Percentiles rank a stretch among this genome's conserved stretches.
Conservation (phyloP, 2,888 invertebrate genomes). For the Pristionchus mayeri region DNA sequence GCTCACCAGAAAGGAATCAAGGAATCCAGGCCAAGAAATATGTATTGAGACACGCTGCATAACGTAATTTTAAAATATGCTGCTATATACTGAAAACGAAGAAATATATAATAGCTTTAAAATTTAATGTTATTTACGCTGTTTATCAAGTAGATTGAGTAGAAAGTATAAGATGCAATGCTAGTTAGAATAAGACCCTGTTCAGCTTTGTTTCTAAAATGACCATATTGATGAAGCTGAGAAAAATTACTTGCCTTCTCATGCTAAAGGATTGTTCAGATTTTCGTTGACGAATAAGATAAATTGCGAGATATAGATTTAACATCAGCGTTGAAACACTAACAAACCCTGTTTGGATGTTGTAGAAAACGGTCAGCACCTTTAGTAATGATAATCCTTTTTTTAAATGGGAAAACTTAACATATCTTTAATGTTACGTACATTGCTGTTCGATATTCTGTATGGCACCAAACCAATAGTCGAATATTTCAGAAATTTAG, state of each 20-base stretch:
- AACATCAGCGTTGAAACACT: background rate
- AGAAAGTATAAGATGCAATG: background rate
- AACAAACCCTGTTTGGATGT: background rate
- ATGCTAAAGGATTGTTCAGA: no score
- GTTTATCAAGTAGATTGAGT: background rate
- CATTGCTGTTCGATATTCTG: background rate
- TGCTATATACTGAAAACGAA: background rate
- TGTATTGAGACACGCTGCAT: background rate
- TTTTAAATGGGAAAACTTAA: no score
- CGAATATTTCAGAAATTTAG: no score
- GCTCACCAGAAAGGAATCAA: constrained; percentile 34
- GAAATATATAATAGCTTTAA: background rate
- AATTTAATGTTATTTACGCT: no score
- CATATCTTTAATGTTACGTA: no score
- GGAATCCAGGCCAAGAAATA: background rate
- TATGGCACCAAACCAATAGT: background rate
- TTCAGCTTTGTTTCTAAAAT: background rate
- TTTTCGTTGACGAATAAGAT: background rate
- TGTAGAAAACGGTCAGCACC: background rate
- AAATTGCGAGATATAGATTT: background rate
- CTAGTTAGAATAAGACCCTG: background rate
- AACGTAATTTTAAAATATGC: background rate
- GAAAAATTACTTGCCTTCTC: background rate
- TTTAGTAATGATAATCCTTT: background rate
- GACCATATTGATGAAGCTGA: no score